Conservation (phyloP, 2,888 invertebrate genomes). For the Amiota mariae region DNA sequence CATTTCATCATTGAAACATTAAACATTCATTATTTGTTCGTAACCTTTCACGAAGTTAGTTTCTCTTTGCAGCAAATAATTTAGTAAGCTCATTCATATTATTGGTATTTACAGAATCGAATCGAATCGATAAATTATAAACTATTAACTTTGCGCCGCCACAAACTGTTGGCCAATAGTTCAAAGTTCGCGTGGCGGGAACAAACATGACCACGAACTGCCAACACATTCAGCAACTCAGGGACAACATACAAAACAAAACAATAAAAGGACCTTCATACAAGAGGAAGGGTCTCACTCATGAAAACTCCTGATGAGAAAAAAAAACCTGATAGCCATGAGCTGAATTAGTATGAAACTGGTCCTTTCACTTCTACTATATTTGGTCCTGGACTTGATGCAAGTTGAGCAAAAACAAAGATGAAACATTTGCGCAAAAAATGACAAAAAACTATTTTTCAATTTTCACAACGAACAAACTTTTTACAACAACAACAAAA, state of each 20-base stretch:
- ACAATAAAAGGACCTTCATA: neutral
- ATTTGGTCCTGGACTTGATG: neutral
- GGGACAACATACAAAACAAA: neutral
- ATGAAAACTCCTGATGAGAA: neutral
- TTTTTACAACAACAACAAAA: conserved; percentile 61
- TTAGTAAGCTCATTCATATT: too few relatives aligned
- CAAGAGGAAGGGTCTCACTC: conserved; percentile 17
- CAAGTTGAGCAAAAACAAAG: conserved; percentile 14
- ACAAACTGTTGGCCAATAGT: conserved; percentile 26
- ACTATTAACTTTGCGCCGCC: conserved; percentile 30
- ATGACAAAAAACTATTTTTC: conserved; percentile 54
- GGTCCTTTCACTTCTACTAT: conserved; percentile 43
- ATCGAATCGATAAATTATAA: conserved; percentile 30
- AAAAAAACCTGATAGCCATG: conserved; percentile 37
- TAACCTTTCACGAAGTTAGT: neutral
- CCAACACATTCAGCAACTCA: neutral
- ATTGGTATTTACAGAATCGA: too few relatives aligned
- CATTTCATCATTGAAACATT: neutral
- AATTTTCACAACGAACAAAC: conserved; percentile 46
- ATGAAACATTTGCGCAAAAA: conserved; percentile 18
- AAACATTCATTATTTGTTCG: neutral
- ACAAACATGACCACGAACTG: neutral
- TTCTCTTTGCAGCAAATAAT: too few relatives aligned
- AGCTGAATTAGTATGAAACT: neutral
- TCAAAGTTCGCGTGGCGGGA: conserved; percentile 1